A percentile compares a stretch with the other conserved stretches of the same genome.
Evolutionary conservation across 2,888 invertebrate genomes (phyloP).

Genomic region (Mycogona germanica): DNA sequence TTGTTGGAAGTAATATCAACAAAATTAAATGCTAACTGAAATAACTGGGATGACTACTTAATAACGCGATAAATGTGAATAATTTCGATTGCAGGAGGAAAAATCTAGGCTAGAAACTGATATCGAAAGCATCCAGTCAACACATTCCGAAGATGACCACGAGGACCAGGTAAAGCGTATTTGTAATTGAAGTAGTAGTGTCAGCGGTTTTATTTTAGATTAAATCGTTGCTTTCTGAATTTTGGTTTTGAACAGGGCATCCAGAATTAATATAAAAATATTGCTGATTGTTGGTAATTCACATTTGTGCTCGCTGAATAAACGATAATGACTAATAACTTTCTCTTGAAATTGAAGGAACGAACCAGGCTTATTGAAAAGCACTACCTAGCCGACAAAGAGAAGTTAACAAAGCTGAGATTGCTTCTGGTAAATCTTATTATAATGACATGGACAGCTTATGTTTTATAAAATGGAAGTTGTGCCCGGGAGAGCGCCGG

Average conservation of each 20-base stretch:
- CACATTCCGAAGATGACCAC: constrained; percentile 28
- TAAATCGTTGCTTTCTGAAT: constrained; percentile 6
- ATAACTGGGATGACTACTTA: too few species aligned
- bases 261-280: too few species aligned
- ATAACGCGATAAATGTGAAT: too few species aligned
- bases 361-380: constrained; percentile 32
- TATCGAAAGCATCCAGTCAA: constrained; percentile 31
- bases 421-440: constrained; percentile 30
- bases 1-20: too few species aligned
- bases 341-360: constrained; percentile 29
- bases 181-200: not conserved
- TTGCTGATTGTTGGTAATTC: too few species aligned
- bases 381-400: constrained; percentile 34
- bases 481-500: too few species aligned
- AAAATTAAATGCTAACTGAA: too few species aligned
- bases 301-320: too few species aligned
- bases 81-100: constrained; percentile 28
- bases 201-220: too few species aligned
- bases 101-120: constrained; percentile 31
- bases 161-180: constrained; percentile 30
- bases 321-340: too few species aligned
- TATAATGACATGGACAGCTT: not conserved
- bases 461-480: not conserved
- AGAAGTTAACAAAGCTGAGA: constrained; percentile 35
- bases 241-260: not conserved